Evolutionary conservation across 1,140 invertebrate species (phyloP), one percentile per base, ranked within the genome.

Genomic region (Chrysopa pallens): DNA sequence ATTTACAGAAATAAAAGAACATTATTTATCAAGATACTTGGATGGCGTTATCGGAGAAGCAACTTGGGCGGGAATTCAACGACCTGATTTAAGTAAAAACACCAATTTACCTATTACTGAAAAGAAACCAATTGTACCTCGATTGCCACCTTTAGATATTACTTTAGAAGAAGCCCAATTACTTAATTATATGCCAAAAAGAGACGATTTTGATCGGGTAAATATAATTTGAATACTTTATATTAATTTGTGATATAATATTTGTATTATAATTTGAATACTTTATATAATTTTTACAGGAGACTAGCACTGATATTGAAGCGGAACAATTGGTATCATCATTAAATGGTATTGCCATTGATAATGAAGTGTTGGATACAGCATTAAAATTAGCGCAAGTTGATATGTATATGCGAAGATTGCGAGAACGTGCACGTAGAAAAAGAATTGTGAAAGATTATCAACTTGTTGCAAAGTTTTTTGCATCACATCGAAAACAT

Each of bases 151-250:
- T 1, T 55, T 89, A 23, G 84, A 91, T 50, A 73, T 91, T 35
- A 76, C 76, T 29, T 50, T 68, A 7, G 83, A 90, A 55, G 88
- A 95, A 66, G 83, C 88, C 42, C 70, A 79, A 40, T 76, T 87
- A 56, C 63, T 94, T n/a, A 88, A 88, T n/a, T 97, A 93, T 52
- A 92, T 93, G 84, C 84, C 89, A 11, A 83, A 89, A 56, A 72
- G 91, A 56, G 90, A 95, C 73, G 91, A 95, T 61, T 96, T 92
- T 72, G 91, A 96, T 71, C 77, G 84, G 59, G 84, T 82, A 62
- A 54, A 48, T 52, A 42, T 14, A 28, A 39, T 48, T 28, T 33
- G n/a, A 28, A 45, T 31, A 17, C 23, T 13, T 39, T 29, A 45
- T 29, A 5, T 9, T n/a, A n/a, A n/a, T n/a, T n/a, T n/a, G n/a